phyloP scores from a whole-genome alignment of 2,113 vertebrate genomes.

The Rhegmatorhina hoffmannsi region DNA sequence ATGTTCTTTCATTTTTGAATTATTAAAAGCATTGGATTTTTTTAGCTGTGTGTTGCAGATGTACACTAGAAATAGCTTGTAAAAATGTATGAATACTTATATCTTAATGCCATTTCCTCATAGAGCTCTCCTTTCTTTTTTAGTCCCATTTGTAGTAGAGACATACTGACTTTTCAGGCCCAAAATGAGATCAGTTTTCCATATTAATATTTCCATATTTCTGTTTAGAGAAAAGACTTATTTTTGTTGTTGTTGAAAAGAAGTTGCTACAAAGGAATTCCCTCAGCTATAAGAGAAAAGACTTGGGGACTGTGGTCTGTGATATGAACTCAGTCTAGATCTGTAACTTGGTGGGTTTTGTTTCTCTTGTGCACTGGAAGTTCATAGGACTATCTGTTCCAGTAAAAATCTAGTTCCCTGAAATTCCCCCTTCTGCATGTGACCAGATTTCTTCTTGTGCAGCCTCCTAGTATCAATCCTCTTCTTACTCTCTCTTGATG shows the following conservation, averaged over 20 bases:
- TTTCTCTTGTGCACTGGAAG: background rate
- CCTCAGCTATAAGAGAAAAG: background rate
- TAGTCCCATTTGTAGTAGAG: background rate
- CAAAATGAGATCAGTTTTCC: background rate
- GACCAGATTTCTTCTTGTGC: background rate
- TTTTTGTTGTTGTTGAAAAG: background rate
- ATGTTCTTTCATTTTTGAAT: background rate
- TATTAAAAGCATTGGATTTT: background rate
- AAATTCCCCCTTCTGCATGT: fast-evolving
- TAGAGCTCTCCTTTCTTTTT: background rate
- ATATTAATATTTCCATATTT: background rate
- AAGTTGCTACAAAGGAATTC: background rate
- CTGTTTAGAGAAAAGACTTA: background rate
- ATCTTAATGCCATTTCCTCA: background rate
- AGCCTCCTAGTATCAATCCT: background rate
- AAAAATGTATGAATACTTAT: background rate
- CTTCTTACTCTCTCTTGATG: background rate
- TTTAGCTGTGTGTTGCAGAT: background rate
- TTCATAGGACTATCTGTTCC: background rate
- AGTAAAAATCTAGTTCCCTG: background rate
- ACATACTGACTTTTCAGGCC: background rate
- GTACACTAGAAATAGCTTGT: background rate
- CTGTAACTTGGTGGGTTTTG: background rate
- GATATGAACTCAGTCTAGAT: background rate
- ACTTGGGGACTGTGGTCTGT: background rate